Conservation (phyloP, 2,888 invertebrate species). For the Agriopis leucophaearia region DNA sequence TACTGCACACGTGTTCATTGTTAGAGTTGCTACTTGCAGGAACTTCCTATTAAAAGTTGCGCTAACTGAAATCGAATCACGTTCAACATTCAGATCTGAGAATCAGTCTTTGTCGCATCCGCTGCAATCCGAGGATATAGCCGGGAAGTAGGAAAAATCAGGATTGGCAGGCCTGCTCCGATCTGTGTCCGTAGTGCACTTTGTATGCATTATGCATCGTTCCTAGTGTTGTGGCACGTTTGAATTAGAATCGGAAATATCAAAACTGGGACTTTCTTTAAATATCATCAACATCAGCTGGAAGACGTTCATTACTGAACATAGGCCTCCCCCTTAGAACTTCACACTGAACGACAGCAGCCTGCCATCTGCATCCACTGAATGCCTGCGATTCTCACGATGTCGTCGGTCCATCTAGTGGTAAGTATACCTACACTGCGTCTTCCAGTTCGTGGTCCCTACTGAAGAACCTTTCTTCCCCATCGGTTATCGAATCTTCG, state of each 20-base stretch:
- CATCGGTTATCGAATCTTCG: too few species aligned
- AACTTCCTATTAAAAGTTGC: slow-evolving; percentile 34
- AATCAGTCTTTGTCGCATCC: slow-evolving; percentile 66
- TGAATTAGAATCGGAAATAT: slow-evolving; percentile 1
- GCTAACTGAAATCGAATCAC: slow-evolving; percentile 46
- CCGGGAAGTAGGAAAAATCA: slow-evolving; percentile 69
- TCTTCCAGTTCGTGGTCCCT: too few species aligned
- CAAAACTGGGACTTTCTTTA: background rate
- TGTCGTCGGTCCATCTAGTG: too few species aligned
- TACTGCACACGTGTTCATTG: slow-evolving; percentile 2
- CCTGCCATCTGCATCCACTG: too few species aligned
- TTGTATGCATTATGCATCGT: slow-evolving; percentile 75
- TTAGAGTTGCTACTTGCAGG: slow-evolving; percentile 1
- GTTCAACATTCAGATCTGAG: slow-evolving; percentile 45
- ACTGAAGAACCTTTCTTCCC: too few species aligned
- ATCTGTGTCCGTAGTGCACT: slow-evolving; percentile 60
- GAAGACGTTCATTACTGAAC: too few species aligned
- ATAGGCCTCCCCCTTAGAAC: too few species aligned
- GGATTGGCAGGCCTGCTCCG: slow-evolving; percentile 59
- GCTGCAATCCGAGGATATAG: slow-evolving; percentile 59
- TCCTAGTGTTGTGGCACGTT: slow-evolving; percentile 18
- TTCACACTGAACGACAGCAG: too few species aligned
- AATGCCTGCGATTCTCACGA: too few species aligned
- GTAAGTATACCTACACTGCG: too few species aligned
- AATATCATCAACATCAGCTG: background rate